These are phyloP conservation scores for Tetramorium parvispinum DNA, from an alignment of 1,140 invertebrate genomes.

Conservation along the genomic window DNA sequence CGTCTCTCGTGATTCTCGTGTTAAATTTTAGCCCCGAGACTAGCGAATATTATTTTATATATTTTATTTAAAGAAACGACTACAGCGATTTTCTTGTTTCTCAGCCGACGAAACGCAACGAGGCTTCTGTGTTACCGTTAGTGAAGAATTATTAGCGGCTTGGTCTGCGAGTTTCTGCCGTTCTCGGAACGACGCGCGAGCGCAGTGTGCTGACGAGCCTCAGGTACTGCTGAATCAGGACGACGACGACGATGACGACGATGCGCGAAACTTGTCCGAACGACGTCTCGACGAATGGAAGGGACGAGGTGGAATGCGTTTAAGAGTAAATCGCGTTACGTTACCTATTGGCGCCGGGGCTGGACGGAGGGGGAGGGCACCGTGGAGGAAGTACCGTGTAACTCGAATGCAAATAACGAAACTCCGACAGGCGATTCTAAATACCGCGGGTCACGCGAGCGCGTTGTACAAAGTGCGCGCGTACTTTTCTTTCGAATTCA, in stretches of 20 bases:
- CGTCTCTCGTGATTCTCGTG: neutral
- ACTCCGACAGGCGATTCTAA: neutral
- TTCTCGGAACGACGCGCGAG: no score
- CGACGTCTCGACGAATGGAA: neutral
- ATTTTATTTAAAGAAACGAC: neutral
- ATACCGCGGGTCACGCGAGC: neutral
- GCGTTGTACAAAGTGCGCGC: no score
- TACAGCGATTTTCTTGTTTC: neutral
- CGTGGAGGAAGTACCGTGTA: neutral
- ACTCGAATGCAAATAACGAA: neutral
- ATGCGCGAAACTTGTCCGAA: neutral
- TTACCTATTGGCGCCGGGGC: constrained; percentile 33
- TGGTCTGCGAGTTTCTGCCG: neutral
- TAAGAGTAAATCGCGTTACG: neutral
- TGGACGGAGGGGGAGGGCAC: neutral
- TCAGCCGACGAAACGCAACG: neutral
- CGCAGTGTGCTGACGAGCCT: neutral
- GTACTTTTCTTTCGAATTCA: neutral
- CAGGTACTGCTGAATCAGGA: neutral
- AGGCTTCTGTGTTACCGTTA: neutral
- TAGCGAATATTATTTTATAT: neutral
- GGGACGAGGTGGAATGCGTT: neutral
- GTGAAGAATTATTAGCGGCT: neutral
- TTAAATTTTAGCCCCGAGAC: neutral
- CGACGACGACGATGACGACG: no score